Evolutionary conservation across 2,888 invertebrate species (phyloP), one percentile per base, ranked within the genome.

Genomic region (Eutolmus rufibarbis): DNA sequence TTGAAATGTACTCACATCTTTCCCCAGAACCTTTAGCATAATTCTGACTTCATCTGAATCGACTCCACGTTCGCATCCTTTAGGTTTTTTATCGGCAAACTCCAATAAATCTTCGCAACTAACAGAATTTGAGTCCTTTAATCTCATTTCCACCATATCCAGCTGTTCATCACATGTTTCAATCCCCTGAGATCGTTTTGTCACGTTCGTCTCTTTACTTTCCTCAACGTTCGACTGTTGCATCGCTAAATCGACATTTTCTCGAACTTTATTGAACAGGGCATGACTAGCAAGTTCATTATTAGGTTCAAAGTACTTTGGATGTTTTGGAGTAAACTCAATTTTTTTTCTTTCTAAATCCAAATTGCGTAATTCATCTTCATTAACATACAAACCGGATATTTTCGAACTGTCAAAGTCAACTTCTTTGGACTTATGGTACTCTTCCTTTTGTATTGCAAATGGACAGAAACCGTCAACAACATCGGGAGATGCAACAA

Each of bases 21-120:
- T 93, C 88, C 96, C 95, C 77, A 98, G 94, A 28, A 98, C 97
- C 93, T 97, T 98, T 90, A 95, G 94, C 97, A 98, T 97, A 66
- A 98, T 96, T 89, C 98, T 94, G 66, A 98, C 97, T 94, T 98
- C 98, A 91, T 98, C 98, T 0, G 97, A 97, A 91, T 97, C 97
- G 16, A 96, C 95, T 16, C 97, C 97, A 5, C 96, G 95, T 79
- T 97, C 96, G 74, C 96, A 94, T 0, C 97, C 97, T 89, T 96
- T 96, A 0, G 97, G 97, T 89, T 96, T 96, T 89, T 96, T 95
- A 91, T 96, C 96, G 0, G 97, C 96, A 91, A 98, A 98, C 91
- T 98, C 97, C 86, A 98, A 92, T 87, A 98, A 93, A 93, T 98
- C 98, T 92, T 98, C 98, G 90, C 97, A 98, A 79, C 97, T 97